These are phyloP conservation scores for Meloidogyne hapla DNA, from an alignment of 1,140 invertebrate genomes.

Conservation along the genomic window DNA sequence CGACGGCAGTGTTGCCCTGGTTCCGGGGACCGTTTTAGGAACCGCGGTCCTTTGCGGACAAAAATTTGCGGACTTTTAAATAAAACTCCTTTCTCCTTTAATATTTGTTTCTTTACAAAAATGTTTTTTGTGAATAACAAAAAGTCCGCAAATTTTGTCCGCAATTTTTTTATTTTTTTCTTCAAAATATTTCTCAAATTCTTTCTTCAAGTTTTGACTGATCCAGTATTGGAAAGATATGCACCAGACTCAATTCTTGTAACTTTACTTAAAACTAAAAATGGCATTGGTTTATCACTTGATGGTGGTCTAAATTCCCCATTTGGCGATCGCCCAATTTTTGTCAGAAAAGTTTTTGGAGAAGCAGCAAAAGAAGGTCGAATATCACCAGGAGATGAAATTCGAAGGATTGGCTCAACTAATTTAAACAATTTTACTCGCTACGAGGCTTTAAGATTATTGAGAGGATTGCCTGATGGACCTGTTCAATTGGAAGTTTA, in stretches of 20 bases:
- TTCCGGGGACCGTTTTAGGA: too few relatives aligned
- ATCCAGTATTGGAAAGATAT: constrained; percentile 32
- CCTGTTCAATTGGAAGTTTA: constrained; percentile 10
- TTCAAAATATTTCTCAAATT: background rate
- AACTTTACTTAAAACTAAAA: constrained; percentile 27
- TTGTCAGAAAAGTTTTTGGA: constrained; percentile 44
- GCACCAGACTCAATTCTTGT: constrained; percentile 21
- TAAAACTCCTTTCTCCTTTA: background rate
- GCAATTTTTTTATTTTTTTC: background rate
- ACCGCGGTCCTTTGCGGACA: too few relatives aligned
- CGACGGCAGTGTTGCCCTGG: too few relatives aligned
- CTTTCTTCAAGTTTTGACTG: constrained; percentile 21
- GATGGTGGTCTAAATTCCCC: constrained; percentile 27
- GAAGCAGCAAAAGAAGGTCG: constrained; percentile 32
- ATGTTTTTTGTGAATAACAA: background rate
- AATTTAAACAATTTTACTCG: constrained; percentile 27
- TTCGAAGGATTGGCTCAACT: constrained; percentile 32
- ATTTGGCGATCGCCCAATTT: constrained; percentile 39
- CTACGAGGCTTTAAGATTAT: constrained; percentile 20
- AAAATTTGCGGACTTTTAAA: background rate
- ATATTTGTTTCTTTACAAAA: background rate
- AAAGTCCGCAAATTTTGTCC: too few relatives aligned
- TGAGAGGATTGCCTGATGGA: background rate
- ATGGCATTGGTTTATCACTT: constrained; percentile 35
- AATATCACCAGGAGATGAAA: constrained; percentile 36